Base-by-base conservation (phyloP, 2,888 invertebrate species). In the Apotomis turbidana region DNA sequence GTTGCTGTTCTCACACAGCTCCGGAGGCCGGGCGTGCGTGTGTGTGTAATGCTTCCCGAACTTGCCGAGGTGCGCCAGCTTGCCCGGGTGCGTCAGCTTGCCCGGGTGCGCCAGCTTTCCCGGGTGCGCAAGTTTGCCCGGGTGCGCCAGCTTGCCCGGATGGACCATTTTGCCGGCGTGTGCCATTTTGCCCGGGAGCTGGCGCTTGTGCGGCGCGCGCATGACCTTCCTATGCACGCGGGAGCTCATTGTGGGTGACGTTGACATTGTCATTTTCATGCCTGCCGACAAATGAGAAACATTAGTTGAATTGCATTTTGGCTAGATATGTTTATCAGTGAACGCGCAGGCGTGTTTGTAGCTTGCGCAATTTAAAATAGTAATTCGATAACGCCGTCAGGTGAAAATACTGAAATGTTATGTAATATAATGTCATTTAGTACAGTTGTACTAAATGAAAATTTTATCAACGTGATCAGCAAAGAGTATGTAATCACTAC, bases 1-100 rank as follows among this genome's bases (percentile, higher is more conserved):
- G 93, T 97, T 97, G 76, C 97, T 97, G 90, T 97, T 97, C 87
- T 97, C 97, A 87, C 97, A 97, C 75, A 95, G 95, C 85, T 94
- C 94, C 55, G 94, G 88, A 66, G 93, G 93, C 76, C 94, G 85
- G 54, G 88, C 75, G 80, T 94, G 94, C 83, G 92, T 88, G 88
- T 93, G 89, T 76, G 92, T 83, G 87, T 90, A 88, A 80, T 90
- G 88, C 80, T 91, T 88, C 75, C 89, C 89, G 84, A 93, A 86
- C 80, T 93, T 93, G 76, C 91, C 92, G 76, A 90, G 83, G 77
- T 87, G 83, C 2, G 27, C 27, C 27, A 27, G 27, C 27, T 27
- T 27, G 27, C 27, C 27, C 27, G 27, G 27, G 27, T 27, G 27
- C 52, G 83, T 89, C 83, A 92, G 85, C 80, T 93, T 93, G 76